A percentile compares a stretch with the other conserved stretches of the same genome.
phyloP scores from a whole-genome alignment of 2,888 invertebrate species.

The Eristalis pertinax region DNA sequence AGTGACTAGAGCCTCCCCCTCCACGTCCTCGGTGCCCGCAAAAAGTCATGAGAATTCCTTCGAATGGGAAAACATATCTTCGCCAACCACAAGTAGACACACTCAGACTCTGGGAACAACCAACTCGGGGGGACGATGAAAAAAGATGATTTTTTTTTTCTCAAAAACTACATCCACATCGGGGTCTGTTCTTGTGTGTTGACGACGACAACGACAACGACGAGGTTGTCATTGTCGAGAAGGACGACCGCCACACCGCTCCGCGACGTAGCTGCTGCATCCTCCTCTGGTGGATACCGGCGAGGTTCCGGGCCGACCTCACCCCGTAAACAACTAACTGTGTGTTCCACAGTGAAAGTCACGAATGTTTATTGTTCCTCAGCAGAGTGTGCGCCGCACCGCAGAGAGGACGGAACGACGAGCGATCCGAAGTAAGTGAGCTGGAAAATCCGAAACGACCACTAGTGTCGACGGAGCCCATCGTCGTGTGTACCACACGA shows the following conservation, averaged over 20 bases:
- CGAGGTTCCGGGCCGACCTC: constrained; percentile 31
- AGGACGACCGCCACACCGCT: background rate
- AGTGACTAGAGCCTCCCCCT: constrained; percentile 35
- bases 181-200: constrained; percentile 9
- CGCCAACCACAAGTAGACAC: constrained; percentile 51
- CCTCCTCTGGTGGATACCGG: background rate
- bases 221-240: background rate
- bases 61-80: constrained; percentile 63
- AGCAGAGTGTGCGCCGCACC: constrained; percentile 11
- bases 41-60: constrained; percentile 60
- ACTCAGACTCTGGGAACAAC: constrained; percentile 17
- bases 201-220: background rate
- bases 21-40: background rate
- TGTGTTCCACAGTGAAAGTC: constrained; percentile 54
- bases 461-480: constrained; percentile 41
- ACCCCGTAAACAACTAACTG: constrained; percentile 58
- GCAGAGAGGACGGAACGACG: too few relatives aligned
- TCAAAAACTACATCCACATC: constrained; percentile 38
- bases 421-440: constrained; percentile 52
- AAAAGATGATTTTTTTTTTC: constrained; percentile 13
- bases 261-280: background rate
- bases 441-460: constrained; percentile 54
- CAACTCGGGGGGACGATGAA: constrained; percentile 11
- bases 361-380: constrained; percentile 68
- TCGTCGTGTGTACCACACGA: background rate